Evolutionary conservation across 2,113 vertebrate species (phyloP).

Genomic region (Colinus virginianus): DNA sequence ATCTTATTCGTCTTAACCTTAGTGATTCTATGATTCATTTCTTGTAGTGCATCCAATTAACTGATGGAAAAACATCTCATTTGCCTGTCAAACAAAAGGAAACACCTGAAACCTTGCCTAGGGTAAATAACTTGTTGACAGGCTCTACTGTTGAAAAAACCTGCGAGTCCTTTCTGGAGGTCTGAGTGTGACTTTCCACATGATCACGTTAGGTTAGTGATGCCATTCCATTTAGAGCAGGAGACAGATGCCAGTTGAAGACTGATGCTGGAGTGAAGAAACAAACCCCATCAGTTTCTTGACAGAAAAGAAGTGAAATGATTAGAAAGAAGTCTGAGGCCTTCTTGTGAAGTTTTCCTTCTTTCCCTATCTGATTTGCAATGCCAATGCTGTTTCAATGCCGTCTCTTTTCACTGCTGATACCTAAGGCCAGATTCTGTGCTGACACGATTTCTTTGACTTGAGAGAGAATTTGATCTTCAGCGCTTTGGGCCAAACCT

Average conservation of each 20-base stretch:
- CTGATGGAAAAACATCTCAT: background rate
- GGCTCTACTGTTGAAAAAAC: background rate
- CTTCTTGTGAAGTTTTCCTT: conserved; percentile 29
- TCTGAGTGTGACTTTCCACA: background rate
- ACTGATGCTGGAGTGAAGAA: background rate
- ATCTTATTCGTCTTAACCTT: no score
- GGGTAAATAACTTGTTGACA: background rate
- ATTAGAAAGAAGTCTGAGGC: conserved; percentile 14
- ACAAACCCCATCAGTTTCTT: background rate
- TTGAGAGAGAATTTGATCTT: conserved; percentile 69
- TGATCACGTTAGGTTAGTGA: background rate
- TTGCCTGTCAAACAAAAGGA: background rate
- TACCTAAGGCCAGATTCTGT: conserved; percentile 68
- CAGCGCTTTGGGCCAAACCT: conserved; percentile 45
- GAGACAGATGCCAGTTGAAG: background rate
- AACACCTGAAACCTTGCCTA: background rate
- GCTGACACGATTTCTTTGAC: conserved; percentile 67
- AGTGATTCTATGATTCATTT: background rate
- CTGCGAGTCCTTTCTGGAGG: background rate
- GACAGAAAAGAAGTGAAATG: background rate
- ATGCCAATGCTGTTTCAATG: conserved; percentile 54
- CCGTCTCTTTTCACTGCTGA: conserved; percentile 28
- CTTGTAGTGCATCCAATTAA: background rate
- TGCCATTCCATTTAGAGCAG: background rate
- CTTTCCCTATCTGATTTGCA: conserved; percentile 59